Base-by-base conservation (phyloP, 2,113 vertebrate genomes). In the Rhadina sibilatrix region DNA sequence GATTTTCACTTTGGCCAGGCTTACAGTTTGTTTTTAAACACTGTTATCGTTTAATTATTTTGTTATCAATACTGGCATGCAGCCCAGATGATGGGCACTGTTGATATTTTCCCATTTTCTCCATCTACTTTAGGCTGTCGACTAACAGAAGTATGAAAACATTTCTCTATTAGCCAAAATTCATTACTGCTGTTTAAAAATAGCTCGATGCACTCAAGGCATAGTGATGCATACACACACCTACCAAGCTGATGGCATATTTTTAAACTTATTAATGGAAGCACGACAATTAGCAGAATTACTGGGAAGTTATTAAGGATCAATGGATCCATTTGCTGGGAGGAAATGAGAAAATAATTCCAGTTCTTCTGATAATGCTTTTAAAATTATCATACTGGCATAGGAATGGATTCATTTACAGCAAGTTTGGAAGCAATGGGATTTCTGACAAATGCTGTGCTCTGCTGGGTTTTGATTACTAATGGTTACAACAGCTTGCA, bases 261-360 rank as follows among this genome's bases (percentile, higher is more conserved):
- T 80, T 85, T 87, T 72, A 33, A 91, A 57, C 46, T 89, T 70
- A 77, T 87, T 92, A 75, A 54, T 13, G 42, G 66, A 76, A 89
- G 50, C 27, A 83, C 13, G 24, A 59, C 54, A 95, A 77, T 80
- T 94, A 83, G 54, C 35, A 83, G 38, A 86, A 72, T 50, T 86
- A 66, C 16, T 74, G 59, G 17, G 38, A 93, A 61, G 42, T 64
- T 77, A 87, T 91, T 85, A 87, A 92, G 69, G 61, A 95, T 87
- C 81, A 89, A 75, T 72, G 46, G n/a, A 95, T 79, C 53, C 46
- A 85, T 79, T 93, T 82, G 47, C 52, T 25, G 37, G 33, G 27
- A 89, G 37, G 20, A 96, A 94, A 92, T 70, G 49, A 92, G 85
- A 92, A 94, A 93, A 83, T 86, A 77, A 96, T 81, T 88, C 64